Evolutionary conservation across 2,888 invertebrate species (phyloP).

Genomic region (Hypomecis atomaria): DNA sequence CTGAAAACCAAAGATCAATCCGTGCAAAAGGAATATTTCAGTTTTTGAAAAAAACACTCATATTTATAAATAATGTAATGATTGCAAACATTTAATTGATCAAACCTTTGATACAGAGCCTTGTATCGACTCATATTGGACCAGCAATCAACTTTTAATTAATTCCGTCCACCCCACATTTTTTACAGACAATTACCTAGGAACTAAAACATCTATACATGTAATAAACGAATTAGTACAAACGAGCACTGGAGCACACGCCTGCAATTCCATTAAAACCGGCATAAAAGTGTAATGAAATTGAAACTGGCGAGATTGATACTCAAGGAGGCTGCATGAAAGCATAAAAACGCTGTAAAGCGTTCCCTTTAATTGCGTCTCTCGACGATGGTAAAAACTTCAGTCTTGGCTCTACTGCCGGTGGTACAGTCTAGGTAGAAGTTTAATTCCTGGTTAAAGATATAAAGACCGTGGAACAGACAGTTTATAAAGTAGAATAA

Average conservation of each 20-base stretch:
- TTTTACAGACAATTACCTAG: too few species aligned
- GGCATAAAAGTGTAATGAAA: slow-evolving; percentile 38
- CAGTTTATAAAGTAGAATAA: slow-evolving; percentile 2
- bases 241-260: slow-evolving; percentile 8
- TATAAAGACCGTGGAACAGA: slow-evolving; percentile 8
- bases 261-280: slow-evolving; percentile 33
- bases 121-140: too few species aligned
- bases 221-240: background rate
- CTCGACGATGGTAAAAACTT: slow-evolving; percentile 29
- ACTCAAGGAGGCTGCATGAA: slow-evolving; percentile 17
- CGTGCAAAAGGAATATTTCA: too few species aligned
- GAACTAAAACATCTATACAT: too few species aligned
- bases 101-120: too few species aligned
- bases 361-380: slow-evolving; percentile 30
- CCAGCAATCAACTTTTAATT: too few species aligned
- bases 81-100: too few species aligned
- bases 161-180: too few species aligned
- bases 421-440: background rate
- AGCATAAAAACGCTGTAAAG: slow-evolving; percentile 30
- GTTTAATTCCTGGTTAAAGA: slow-evolving; percentile 12
- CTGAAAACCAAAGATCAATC: background rate
- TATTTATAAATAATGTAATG: too few species aligned
- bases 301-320: slow-evolving; percentile 36
- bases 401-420: slow-evolving; percentile 1
- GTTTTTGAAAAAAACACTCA: too few species aligned